Base-by-base conservation (phyloP, 92 coral and sea anemone species). In the Parazoanthus atlanticus region DNA sequence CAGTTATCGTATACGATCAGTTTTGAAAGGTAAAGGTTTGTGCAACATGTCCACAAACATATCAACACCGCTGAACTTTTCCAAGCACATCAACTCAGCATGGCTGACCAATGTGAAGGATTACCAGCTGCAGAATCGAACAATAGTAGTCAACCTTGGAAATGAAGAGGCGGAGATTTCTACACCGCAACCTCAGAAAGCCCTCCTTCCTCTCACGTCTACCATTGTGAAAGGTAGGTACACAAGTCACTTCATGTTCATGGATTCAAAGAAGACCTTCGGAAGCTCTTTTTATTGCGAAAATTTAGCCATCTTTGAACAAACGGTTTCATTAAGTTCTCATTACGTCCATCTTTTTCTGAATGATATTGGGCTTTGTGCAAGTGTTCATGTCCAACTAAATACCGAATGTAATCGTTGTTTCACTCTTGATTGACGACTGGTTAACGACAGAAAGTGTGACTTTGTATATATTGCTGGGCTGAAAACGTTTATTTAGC, bases 31-130 rank as follows among this genome's bases (percentile, higher is more conserved):
- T 46, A 41, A 78, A 38, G 5, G 7, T 6, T 16, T 38, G 19
- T 31, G 17, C 84, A 89, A 58, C 13, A 73, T 90, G 92, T 21
- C 84, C 19, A 31, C 38, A 29, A 88, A 82, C 73, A 19, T 19
- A 25, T 66, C 70, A 47, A 88, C 76, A 21, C 43, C 69, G n/a
- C 80, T 91, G 29, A 38, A 80, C 40, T 91, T 91, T 74, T 88
- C 93, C 17, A 80, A 88, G 31, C 70, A 61, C 34, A 91, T 94
- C 36, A 86, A 86, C 25, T 56, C 96, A 25, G 58, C 66, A n/a
- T 94, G 95, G 95, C 74, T 94, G 74, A 88, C 87, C 16, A 78
- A 88, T 79, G 94, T 81, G 12, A 80, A 79, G 75, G 86, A 94
- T 52, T 89, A 77, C 83, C 30, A 71, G 49, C 78, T 91, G 75